Evolutionary conservation across 2,113 vertebrate genomes (phyloP).

Genomic region (Poicephalus meyeri): DNA sequence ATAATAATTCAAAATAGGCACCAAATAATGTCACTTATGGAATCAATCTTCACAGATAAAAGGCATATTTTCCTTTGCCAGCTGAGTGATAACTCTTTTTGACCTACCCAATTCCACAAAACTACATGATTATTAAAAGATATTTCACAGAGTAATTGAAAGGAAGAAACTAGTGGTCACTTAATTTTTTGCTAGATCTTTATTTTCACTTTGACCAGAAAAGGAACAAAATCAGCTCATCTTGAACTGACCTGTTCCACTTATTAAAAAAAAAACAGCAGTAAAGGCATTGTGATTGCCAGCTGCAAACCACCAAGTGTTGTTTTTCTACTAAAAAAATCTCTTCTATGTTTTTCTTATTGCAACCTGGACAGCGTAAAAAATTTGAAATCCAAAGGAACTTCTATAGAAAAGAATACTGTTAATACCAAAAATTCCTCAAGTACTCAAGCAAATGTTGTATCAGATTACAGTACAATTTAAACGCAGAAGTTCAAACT

Average conservation of each 20-base stretch:
- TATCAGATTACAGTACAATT: slow-evolving; percentile 52
- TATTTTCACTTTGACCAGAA: not conserved
- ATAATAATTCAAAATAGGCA: not conserved
- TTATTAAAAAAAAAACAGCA: slow-evolving; percentile 33
- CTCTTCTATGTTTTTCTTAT: slow-evolving; percentile 63
- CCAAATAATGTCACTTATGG: not conserved
- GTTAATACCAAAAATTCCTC: slow-evolving; percentile 59
- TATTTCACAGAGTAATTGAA: not conserved
- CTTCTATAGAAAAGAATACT: slow-evolving; percentile 58
- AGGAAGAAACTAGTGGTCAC: not conserved
- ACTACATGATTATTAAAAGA: not conserved
- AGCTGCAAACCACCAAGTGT: slow-evolving; percentile 55
- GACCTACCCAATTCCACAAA: not conserved
- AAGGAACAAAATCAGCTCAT: not conserved
- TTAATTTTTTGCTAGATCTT: not conserved
- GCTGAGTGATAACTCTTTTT: not conserved
- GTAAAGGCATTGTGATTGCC: slow-evolving; percentile 13
- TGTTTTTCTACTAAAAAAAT: slow-evolving; percentile 62
- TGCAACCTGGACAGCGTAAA: slow-evolving; percentile 68
- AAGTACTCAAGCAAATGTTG: slow-evolving; percentile 25
- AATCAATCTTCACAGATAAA: not conserved
- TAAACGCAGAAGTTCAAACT: slow-evolving; percentile 61
- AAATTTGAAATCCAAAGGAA: slow-evolving; percentile 62
- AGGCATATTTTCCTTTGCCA: not conserved
- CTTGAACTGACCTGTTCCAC: not conserved